These are phyloP conservation scores for Tapirus terrestris DNA, from an alignment of 2,113 vertebrate species.

Conservation along the genomic window DNA sequence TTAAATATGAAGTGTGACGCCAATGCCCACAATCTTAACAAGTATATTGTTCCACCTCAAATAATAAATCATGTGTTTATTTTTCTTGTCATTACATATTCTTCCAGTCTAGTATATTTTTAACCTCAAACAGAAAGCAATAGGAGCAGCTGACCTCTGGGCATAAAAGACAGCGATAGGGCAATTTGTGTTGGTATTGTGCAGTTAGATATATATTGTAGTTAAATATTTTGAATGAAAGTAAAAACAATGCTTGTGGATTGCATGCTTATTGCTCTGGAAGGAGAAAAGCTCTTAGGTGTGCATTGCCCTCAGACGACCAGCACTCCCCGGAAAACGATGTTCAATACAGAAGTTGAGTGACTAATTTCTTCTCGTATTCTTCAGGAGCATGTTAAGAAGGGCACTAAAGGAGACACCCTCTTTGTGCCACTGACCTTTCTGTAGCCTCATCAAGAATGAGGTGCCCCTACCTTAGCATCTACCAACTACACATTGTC, in stretches of 20 bases:
- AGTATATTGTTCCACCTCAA: not conserved
- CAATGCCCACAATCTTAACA: not conserved
- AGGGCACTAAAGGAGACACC: not conserved
- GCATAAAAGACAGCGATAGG: not conserved
- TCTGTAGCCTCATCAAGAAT: not conserved
- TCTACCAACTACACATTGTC: not conserved
- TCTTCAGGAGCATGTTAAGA: not conserved
- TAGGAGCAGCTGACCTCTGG: not conserved
- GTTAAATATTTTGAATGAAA: constrained; percentile 29
- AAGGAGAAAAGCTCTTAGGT: not conserved
- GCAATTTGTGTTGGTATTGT: not conserved
- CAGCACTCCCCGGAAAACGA: not conserved
- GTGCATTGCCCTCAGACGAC: accelerated
- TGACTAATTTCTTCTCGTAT: not conserved
- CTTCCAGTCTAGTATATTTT: not conserved
- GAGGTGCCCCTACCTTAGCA: accelerated
- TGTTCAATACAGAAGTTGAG: accelerated
- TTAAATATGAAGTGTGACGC: not conserved
- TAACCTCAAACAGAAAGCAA: not conserved
- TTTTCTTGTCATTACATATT: constrained; percentile 18
- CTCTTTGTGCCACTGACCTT: not conserved
- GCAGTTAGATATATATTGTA: not conserved
- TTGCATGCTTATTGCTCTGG: not conserved
- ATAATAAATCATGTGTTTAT: not conserved
- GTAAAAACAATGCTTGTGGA: not conserved